phyloP scores from a whole-genome alignment of 2,888 invertebrate genomes.

The Epistrophella euchroma region DNA sequence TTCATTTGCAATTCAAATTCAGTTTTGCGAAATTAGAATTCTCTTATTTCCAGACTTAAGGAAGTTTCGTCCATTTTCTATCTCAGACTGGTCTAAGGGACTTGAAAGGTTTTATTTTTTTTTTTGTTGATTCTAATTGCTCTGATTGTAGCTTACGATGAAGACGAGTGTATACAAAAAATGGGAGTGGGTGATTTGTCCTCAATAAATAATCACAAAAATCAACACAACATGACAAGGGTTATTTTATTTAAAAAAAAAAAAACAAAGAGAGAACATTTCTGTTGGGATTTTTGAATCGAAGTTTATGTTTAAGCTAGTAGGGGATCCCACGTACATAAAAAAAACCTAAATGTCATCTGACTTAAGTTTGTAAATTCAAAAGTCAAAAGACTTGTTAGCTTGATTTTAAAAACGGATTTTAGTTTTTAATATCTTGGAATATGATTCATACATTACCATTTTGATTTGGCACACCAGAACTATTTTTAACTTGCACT shows the following conservation, averaged over 20 bases:
- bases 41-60: background rate
- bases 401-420: no score
- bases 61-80: constrained; percentile 1
- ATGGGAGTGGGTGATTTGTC: background rate
- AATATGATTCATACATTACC: no score
- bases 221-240: constrained; percentile 7
- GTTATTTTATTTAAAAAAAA: background rate
- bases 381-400: no score
- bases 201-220: constrained; percentile 32
- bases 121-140: constrained; percentile 41
- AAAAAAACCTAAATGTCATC: no score
- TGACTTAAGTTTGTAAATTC: no score
- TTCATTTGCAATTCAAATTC: constrained; percentile 61
- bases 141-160: constrained; percentile 19
- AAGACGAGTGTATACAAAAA: background rate
- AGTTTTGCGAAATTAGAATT: constrained; percentile 16
- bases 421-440: no score
- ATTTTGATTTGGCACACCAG: no score
- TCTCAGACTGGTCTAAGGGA: background rate
- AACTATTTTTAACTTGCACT: no score
- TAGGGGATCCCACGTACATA: no score
- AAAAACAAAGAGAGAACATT: background rate
- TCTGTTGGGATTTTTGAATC: background rate
- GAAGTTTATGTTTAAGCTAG: background rate
- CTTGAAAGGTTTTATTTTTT: constrained; percentile 9